phyloP scores from a whole-genome alignment of 37 sponge, comb jelly and placozoan genomes.

The Haliclona indistincta region DNA sequence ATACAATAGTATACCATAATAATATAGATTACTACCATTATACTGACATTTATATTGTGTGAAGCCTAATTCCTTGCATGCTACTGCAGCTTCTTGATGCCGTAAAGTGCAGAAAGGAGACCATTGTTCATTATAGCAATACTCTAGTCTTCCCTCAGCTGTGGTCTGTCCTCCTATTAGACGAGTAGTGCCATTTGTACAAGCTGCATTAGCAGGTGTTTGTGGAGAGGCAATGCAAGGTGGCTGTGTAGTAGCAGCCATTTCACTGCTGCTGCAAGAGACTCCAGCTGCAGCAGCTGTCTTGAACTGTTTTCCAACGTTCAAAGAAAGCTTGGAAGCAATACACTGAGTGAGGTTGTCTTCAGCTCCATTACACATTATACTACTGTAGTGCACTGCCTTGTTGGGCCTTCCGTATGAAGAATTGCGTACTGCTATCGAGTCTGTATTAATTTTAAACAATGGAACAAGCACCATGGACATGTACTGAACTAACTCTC shows the following conservation, averaged over 20 bases:
- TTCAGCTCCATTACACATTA: constrained; percentile 4
- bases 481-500: too few species aligned
- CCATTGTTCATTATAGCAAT: constrained; percentile 4
- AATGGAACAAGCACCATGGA: too few species aligned
- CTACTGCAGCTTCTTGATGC: constrained; percentile 2
- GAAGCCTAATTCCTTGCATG: constrained; percentile 6
- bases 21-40: neutral
- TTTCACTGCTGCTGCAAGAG: too few species aligned
- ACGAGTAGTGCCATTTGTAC: too few species aligned
- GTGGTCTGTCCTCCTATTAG: neutral
- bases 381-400: neutral
- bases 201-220: too few species aligned
- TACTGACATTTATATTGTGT: neutral
- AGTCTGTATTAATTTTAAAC: too few species aligned
- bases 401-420: neutral
- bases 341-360: too few species aligned
- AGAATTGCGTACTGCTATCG: neutral
- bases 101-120: neutral
- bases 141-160: constrained; percentile 3
- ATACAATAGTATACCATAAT: neutral
- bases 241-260: too few species aligned
- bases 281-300: too few species aligned
- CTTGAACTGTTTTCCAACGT: too few species aligned
- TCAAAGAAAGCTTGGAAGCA: too few species aligned
- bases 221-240: too few species aligned